These are phyloP conservation scores for Scaptomyza parva DNA, from an alignment of 2,888 invertebrate species.

Conservation along the genomic window DNA sequence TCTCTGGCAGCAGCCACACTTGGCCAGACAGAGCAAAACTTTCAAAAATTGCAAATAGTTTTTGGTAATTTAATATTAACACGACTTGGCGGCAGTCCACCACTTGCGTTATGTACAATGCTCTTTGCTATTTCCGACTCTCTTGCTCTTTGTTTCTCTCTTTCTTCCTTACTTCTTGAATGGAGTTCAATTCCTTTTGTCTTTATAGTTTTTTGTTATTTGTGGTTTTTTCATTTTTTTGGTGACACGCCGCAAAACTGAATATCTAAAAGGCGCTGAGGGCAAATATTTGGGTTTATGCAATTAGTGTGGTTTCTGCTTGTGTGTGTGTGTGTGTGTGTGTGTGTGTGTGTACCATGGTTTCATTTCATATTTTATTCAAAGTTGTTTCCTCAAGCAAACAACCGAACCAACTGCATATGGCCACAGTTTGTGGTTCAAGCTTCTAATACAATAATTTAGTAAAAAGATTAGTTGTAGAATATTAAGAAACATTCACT, in stretches of 20 bases:
- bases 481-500: constrained; percentile 11
- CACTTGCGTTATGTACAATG: constrained; percentile 37
- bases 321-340: constrained; percentile 27
- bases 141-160: neutral
- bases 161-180: neutral
- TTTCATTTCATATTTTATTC: constrained; percentile 50
- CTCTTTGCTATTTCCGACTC: neutral
- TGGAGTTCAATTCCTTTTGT: neutral
- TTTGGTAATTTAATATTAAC: constrained; percentile 73
- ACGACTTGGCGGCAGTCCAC: constrained; percentile 65
- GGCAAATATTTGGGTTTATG: constrained; percentile 54
- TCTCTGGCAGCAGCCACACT: constrained; percentile 2
- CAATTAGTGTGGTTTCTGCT: constrained; percentile 58
- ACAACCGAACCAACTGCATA: constrained; percentile 21
- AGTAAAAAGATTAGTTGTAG: constrained; percentile 2
- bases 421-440: constrained; percentile 43
- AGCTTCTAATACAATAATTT: constrained; percentile 34
- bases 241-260: constrained; percentile 40
- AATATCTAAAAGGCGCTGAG: constrained; percentile 41
- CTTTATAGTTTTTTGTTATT: constrained; percentile 23
- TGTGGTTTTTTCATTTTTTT: constrained; percentile 37
- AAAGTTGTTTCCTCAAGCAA: constrained; percentile 17
- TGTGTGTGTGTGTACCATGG: constrained; percentile 29
- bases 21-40: constrained; percentile 58
- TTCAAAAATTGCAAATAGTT: constrained; percentile 71